A percentile compares a stretch with the other conserved stretches of the same genome.
phyloP scores from a whole-genome alignment of 2,797 vertebrate species.

The Phrynocephalus vlangalii region DNA sequence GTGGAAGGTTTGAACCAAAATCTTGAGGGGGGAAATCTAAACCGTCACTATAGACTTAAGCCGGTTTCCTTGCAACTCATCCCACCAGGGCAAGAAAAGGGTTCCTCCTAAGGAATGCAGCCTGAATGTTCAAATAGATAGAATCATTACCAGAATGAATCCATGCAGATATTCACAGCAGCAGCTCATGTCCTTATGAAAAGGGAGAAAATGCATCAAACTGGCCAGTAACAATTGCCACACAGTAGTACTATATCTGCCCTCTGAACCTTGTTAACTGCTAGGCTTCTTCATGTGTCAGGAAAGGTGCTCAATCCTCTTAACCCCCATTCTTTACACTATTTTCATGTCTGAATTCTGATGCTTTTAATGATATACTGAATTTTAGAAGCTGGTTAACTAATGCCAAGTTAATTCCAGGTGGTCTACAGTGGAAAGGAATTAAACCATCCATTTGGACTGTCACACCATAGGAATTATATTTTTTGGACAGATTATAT shows the following conservation, averaged over 20 bases:
- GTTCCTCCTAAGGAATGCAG: background rate
- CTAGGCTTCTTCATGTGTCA: background rate
- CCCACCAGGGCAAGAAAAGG: background rate
- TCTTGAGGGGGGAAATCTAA: background rate
- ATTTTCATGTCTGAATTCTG: background rate
- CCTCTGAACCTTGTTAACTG: rapidly evolving
- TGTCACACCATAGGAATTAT: slow-evolving; percentile 92
- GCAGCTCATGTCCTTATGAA: background rate
- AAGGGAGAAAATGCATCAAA: rapidly evolving
- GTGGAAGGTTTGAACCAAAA: background rate
- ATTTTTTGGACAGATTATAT: slow-evolving; percentile 99
- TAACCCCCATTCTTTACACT: background rate
- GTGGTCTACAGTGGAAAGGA: slow-evolving; percentile 96
- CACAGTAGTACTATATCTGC: background rate
- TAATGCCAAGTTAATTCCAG: slow-evolving; percentile 76
- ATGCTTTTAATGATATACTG: background rate
- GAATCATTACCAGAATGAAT: background rate
- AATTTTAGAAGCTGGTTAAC: slow-evolving; percentile 16
- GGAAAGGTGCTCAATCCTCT: rapidly evolving
- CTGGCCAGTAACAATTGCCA: background rate
- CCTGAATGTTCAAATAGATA: background rate
- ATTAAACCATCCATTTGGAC: slow-evolving; percentile 96
- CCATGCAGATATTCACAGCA: background rate
- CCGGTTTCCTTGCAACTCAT: background rate
- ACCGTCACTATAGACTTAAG: background rate